phyloP scores from a whole-genome alignment of 2,888 invertebrate species.

The Patella caerulea region DNA sequence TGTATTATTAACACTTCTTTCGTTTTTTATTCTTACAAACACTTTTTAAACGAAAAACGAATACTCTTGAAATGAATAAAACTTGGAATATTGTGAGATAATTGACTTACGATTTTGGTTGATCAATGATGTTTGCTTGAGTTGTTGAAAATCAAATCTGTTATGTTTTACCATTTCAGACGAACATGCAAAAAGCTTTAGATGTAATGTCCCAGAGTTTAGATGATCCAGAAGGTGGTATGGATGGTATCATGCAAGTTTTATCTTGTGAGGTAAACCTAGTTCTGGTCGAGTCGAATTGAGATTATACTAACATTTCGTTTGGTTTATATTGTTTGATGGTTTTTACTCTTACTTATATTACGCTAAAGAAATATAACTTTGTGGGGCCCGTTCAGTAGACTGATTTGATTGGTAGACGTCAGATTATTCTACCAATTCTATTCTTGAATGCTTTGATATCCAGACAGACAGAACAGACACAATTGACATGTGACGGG shows the following conservation, averaged over 20 bases:
- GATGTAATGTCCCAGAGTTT: slow-evolving; percentile 84
- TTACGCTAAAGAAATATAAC: background rate
- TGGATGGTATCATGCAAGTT: slow-evolving; percentile 98
- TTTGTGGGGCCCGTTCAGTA: no score
- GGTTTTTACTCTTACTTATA: slow-evolving; percentile 8
- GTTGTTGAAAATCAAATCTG: no score
- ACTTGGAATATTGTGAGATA: no score
- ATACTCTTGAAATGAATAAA: background rate
- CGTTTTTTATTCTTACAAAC: background rate
- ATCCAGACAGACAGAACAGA: no score
- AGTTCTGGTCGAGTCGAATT: no score
- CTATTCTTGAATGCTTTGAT: no score
- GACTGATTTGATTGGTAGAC: no score
- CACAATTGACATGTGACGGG: no score
- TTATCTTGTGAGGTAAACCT: slow-evolving; percentile 78
- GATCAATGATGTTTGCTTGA: no score
- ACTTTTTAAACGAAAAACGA: background rate
- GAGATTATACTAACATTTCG: no score
- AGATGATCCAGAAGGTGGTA: slow-evolving; percentile 97
- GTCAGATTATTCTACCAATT: no score
- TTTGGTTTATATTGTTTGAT: background rate
- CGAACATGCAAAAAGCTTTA: slow-evolving; percentile 36
- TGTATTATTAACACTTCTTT: background rate
- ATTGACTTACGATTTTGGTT: no score
- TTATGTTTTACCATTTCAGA: slow-evolving; percentile 19